phyloP scores from a whole-genome alignment of 2,888 invertebrate species.

The Epinotia demarniana region DNA sequence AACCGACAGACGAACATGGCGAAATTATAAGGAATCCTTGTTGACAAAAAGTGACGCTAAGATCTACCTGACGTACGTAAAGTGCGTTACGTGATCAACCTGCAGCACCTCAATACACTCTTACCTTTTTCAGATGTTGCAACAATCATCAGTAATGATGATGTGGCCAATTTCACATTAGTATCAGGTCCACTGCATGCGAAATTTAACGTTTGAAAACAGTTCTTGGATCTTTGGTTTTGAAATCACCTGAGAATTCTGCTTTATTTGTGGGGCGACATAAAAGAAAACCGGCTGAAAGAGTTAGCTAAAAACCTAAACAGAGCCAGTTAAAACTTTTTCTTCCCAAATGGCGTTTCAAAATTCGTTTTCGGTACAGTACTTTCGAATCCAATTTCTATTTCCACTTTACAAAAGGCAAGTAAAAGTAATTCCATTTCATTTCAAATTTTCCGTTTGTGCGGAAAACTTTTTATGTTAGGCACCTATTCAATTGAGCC shows the following conservation, averaged over 20 bases:
- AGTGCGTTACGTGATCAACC: too few relatives aligned
- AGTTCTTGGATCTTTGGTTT: too few relatives aligned
- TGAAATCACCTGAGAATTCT: neutral
- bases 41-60: too few relatives aligned
- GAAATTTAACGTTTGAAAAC: too few relatives aligned
- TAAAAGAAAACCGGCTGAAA: neutral
- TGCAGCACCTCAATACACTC: too few relatives aligned
- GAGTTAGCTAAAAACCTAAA: neutral
- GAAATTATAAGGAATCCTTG: too few relatives aligned
- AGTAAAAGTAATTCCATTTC: constrained; percentile 41
- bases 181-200: too few relatives aligned
- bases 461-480: constrained; percentile 28
- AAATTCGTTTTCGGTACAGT: constrained; percentile 31
- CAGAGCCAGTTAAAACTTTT: constrained; percentile 35
- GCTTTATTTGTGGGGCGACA: neutral
- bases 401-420: constrained; percentile 36
- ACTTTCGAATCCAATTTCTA: constrained; percentile 41
- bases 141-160: too few relatives aligned
- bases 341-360: constrained; percentile 28
- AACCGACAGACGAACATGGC: too few relatives aligned
- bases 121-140: too few relatives aligned
- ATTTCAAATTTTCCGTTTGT: constrained; percentile 30
- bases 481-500: constrained; percentile 23
- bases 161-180: too few relatives aligned
- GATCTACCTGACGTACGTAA: too few relatives aligned